phyloP scores from a whole-genome alignment of 2,797 vertebrate species.

The Myiothlypis chrysogaster region DNA sequence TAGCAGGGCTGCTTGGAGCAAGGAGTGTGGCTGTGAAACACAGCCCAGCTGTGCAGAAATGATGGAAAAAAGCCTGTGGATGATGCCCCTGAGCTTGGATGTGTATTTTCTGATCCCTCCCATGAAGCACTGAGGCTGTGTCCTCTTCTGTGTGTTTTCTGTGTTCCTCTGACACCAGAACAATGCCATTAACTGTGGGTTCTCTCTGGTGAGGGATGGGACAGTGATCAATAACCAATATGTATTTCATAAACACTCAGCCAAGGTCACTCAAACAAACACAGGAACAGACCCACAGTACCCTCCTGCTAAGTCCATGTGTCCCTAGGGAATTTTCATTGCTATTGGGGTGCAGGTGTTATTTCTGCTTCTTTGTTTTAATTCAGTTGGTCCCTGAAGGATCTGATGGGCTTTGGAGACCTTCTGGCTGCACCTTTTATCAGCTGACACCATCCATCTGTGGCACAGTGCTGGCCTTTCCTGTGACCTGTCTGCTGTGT shows the following conservation, averaged over 20 bases:
- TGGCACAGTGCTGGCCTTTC: background rate
- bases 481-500: background rate
- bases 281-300: background rate
- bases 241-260: constrained; percentile 40
- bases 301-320: background rate
- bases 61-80: background rate
- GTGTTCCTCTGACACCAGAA: background rate
- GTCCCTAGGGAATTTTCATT: background rate
- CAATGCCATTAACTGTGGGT: background rate
- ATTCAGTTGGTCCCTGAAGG: constrained; percentile 52
- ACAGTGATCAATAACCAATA: constrained; percentile 21
- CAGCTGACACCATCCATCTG: constrained; percentile 38
- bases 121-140: background rate
- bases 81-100: background rate
- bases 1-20: background rate
- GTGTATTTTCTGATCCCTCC: background rate
- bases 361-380: constrained; percentile 39
- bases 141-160: background rate
- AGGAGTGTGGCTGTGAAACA: background rate
- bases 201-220: background rate
- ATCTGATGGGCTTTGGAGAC: constrained; percentile 53
- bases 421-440: constrained; percentile 50
- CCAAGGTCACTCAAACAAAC: constrained; percentile 38
- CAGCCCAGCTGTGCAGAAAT: background rate
- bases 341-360: constrained; percentile 61